phyloP scores from a whole-genome alignment of 2,113 vertebrate genomes.

The Tilapia sparmanii region DNA sequence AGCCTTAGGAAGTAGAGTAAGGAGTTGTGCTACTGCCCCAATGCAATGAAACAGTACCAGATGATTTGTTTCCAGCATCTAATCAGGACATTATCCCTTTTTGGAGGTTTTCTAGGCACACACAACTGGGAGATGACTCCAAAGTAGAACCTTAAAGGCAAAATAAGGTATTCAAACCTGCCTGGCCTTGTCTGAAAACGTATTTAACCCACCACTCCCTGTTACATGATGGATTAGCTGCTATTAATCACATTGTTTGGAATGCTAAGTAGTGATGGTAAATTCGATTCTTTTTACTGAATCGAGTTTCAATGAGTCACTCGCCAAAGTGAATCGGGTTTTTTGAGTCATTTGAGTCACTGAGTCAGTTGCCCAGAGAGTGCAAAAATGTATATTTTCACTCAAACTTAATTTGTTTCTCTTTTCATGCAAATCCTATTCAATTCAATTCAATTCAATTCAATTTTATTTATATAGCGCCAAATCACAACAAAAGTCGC shows the following conservation, averaged over 20 bases:
- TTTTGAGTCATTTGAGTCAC: too few species aligned
- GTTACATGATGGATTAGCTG: background rate
- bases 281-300: too few species aligned
- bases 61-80: background rate
- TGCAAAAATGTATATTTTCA: too few species aligned
- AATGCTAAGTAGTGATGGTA: too few species aligned
- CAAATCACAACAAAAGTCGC: too few species aligned
- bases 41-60: accelerated
- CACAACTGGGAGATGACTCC: accelerated
- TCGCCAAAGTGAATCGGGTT: too few species aligned
- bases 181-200: background rate
- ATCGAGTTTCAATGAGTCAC: too few species aligned
- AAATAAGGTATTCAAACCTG: background rate
- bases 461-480: too few species aligned
- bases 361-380: too few species aligned
- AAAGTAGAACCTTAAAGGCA: background rate
- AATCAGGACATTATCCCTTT: background rate
- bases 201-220: background rate
- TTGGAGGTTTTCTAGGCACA: background rate
- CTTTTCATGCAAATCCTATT: too few species aligned
- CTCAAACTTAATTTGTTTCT: too few species aligned
- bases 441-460: too few species aligned
- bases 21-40: background rate
- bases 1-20: accelerated
- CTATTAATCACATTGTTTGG: background rate